These are phyloP conservation scores for Lysiphlebus fabarum DNA, from an alignment of 1,140 invertebrate genomes.

Conservation along the genomic window DNA sequence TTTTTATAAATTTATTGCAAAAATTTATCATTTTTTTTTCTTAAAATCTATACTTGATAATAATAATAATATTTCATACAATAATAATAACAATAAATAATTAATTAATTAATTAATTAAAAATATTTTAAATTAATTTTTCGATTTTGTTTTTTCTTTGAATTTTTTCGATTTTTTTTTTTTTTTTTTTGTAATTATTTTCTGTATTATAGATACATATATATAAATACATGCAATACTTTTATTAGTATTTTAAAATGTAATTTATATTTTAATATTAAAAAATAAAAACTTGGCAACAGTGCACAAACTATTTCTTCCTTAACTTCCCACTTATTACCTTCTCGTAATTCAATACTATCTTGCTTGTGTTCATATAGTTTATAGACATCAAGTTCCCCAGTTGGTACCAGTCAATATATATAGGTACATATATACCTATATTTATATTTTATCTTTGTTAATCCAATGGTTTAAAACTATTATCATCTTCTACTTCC, in stretches of 20 bases:
- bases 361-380: conserved; percentile 9
- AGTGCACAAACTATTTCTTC: conserved; percentile 33
- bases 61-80: too few relatives aligned
- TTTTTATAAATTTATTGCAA: too few relatives aligned
- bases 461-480: too few relatives aligned
- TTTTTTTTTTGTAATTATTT: neutral
- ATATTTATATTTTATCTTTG: neutral
- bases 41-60: too few relatives aligned
- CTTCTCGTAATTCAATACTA: neutral
- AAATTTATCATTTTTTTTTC: too few relatives aligned
- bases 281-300: conserved; percentile 48
- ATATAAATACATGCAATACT: conserved; percentile 4
- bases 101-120: too few relatives aligned
- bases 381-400: neutral
- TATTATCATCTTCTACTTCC: too few relatives aligned
- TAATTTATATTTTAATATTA: conserved; percentile 20
- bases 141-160: too few relatives aligned
- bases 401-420: neutral
- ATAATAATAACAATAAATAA: too few relatives aligned
- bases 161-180: too few relatives aligned
- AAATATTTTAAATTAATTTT: too few relatives aligned
- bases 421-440: conserved; percentile 8
- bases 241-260: conserved; percentile 12
- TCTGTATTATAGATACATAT: neutral
- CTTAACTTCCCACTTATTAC: neutral